Evolutionary conservation across 2,797 vertebrate species (phyloP).

Genomic region (Chiloscyllium punctatum): DNA sequence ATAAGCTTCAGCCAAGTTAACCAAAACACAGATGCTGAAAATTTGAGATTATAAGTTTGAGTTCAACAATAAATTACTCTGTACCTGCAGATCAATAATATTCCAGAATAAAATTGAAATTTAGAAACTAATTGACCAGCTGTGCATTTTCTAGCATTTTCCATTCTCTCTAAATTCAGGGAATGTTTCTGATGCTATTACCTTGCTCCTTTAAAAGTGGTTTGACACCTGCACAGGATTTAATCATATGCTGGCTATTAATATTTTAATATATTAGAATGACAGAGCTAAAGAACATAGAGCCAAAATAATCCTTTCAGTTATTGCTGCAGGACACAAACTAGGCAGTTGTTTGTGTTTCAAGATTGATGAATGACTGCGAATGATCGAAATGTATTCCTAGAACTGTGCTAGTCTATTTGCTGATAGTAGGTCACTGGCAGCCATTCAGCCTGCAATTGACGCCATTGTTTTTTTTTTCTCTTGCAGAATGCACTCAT

Average conservation of each 20-base stretch:
- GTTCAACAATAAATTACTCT: not conserved
- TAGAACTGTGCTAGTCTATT: not conserved
- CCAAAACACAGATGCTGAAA: not conserved
- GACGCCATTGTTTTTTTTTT: not conserved
- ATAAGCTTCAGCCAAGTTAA: not conserved
- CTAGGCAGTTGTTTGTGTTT: constrained; percentile 8
- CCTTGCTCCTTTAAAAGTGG: not conserved
- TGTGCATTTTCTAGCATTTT: not conserved
- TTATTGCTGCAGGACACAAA: not conserved
- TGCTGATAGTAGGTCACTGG: not conserved
- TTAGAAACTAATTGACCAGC: not conserved
- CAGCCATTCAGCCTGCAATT: constrained; percentile 8
- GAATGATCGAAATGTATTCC: constrained; percentile 8
- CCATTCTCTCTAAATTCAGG: not conserved
- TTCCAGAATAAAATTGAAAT: not conserved
- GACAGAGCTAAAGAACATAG: not conserved
- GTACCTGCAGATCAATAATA: not conserved
- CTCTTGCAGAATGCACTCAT: not conserved
- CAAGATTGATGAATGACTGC: constrained; percentile 17
- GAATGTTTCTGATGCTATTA: not conserved
- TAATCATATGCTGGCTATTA: not conserved
- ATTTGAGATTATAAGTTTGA: not conserved
- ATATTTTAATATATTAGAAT: not conserved
- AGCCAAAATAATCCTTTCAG: not conserved
- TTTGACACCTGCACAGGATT: not conserved